Base-by-base conservation (phyloP, 2,888 invertebrate species). In the Lymantria dispar region DNA sequence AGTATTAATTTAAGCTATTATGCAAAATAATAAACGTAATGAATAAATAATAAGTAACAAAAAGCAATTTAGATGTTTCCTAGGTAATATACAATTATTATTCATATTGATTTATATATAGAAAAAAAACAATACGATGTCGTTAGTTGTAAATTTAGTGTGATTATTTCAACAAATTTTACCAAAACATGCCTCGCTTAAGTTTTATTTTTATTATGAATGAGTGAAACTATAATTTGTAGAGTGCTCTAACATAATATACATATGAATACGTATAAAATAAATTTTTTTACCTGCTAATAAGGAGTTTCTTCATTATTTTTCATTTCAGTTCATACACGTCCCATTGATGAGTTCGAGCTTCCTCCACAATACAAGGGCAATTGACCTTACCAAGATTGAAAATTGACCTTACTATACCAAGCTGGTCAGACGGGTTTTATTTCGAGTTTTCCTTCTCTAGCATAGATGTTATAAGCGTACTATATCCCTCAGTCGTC, bases 121-220 rank as follows among this genome's bases (percentile, higher is more conserved):
- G 58, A 56, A 52, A 69, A 22, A 22, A 22, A 22, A 22, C 22
- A 22, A 22, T 22, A 22, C 22, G 22, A 22, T 22, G 22, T 68
- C 64, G 61, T 75, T 73, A 64, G 70, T 73, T 58, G 45, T 80
- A 73, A 73, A 67, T 67, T 73, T 71, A 81, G 74, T 74, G 56
- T 84, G 81, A 83, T 81, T 74, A 81, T 82, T 84, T 84, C 83
- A 82, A 80, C 74, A 83, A 84, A 78, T 82, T 83, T 87, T 90
- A 91, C 90, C 90, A 91, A 91, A 90, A 86, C 77, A 84, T 87
- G 90, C 90, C 90, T 91, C 90, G 90, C 90, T 86, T 88, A 87
- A 78, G 82, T 85, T 89, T 82, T 80, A 83, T 68, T 68, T 73
- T 78, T 82, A 73, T 80, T 84, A 79, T 87, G 85, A 80, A 83